Evolutionary conservation across 1,140 invertebrate species (phyloP).

Genomic region (Artemia franciscana): DNA sequence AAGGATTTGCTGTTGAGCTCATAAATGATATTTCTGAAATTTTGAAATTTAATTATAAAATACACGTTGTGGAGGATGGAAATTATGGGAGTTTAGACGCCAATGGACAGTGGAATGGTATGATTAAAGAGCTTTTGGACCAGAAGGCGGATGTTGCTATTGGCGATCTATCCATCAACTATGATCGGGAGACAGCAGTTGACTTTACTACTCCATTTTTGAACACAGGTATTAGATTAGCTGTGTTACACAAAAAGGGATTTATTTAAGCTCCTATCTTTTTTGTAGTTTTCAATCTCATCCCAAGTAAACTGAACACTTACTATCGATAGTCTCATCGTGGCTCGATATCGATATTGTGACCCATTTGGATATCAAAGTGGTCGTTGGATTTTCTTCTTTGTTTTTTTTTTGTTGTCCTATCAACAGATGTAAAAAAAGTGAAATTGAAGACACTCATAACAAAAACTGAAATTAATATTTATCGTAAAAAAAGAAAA

Average conservation of each 20-base stretch:
- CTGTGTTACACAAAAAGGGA: background rate
- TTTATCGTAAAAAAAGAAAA: too few relatives aligned
- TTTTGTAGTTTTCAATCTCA: too few relatives aligned
- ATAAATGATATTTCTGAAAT: conserved; percentile 63
- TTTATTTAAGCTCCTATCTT: too few relatives aligned
- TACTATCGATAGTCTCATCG: too few relatives aligned
- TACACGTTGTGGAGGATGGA: conserved; percentile 45
- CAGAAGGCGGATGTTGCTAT: conserved; percentile 29
- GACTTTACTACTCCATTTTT: conserved; percentile 32
- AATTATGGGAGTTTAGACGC: conserved; percentile 41
- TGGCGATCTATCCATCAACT: conserved; percentile 28
- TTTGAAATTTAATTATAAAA: conserved; percentile 67
- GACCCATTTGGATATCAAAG: too few relatives aligned
- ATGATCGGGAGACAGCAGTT: conserved; percentile 24
- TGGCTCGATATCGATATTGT: too few relatives aligned
- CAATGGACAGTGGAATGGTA: conserved; percentile 57
- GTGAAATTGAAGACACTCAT: too few relatives aligned
- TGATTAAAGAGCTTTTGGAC: conserved; percentile 55
- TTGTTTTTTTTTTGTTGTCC: too few relatives aligned
- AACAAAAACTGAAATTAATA: too few relatives aligned
- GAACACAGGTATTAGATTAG: conserved; percentile 24
- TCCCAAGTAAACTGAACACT: too few relatives aligned
- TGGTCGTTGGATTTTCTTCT: too few relatives aligned
- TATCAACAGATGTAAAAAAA: too few relatives aligned
- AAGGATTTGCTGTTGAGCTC: conserved; percentile 65